Evolutionary conservation across 2,113 vertebrate genomes (phyloP), one percentile per base, ranked within the genome.

Genomic region (Ptilonorhynchus violaceus): DNA sequence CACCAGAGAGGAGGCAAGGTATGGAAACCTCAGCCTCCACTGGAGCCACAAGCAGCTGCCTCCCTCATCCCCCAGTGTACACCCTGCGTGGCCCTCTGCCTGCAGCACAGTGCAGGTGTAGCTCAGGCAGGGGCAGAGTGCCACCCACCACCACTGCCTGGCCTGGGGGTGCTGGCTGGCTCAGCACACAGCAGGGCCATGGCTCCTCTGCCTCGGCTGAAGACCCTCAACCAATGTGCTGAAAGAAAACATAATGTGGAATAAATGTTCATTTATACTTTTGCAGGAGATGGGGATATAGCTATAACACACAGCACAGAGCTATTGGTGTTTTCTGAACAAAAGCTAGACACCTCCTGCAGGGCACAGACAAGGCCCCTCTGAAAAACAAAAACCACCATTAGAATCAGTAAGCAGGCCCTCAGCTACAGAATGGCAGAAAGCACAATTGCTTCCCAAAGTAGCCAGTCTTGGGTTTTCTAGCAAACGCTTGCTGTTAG

Each of bases 111-210:
- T 0, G 11, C 20, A 33, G 47, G 11, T 21, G 37, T 6, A 22
- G 63, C 33, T 42, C 35, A 53, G 47, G 44, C 20, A 42, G 35
- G 30, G 46, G 25, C 56, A 55, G 28, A 75, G 35, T 33, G 47
- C 28, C 53, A 42, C 39, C 35, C 56, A 35, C 18, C 15, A 4
- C 12, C 33, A 7, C 22, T 21, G 63, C 58, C 44, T 60, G 42
- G 13, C 6, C 31, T 53, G n/a, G 42, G 46, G 21, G 22, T 12
- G 13, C 3, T 1, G 2, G 14, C 42, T 17, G 31, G 64, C 11
- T 23, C 21, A 30, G 37, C 1, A 31, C 4, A 11, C 47, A 15
- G 33, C 0, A 0, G 27, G 53, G 30, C 28, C 35, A 4, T 0
- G 1, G 41, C 33, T 52, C 62, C 68, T 86, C 87, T 69, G n/a